These are phyloP conservation scores for Eupithecia abbreviata DNA, from an alignment of 2,888 invertebrate genomes.

Conservation along the genomic window DNA sequence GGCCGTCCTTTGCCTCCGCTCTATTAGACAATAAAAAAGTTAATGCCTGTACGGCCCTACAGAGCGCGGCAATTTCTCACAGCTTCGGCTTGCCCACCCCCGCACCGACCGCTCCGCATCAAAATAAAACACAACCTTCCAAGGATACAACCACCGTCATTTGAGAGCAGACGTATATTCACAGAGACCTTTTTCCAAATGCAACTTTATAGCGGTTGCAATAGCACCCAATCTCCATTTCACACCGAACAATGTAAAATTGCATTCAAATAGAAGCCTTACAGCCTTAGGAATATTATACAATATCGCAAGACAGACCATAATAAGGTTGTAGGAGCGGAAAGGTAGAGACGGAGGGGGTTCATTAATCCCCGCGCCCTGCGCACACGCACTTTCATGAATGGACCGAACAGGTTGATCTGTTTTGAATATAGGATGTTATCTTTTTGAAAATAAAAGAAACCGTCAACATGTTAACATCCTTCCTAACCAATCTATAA, in stretches of 20 bases:
- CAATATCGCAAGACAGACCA: slow-evolving; percentile 46
- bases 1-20: slow-evolving; percentile 75
- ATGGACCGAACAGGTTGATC: slow-evolving; percentile 83
- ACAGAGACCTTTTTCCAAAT: slow-evolving; percentile 50
- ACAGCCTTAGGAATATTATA: slow-evolving; percentile 48
- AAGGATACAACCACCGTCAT: slow-evolving; percentile 82
- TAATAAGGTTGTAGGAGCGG: slow-evolving; percentile 64
- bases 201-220: slow-evolving; percentile 48
- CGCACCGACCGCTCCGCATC: slow-evolving; percentile 54
- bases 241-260: slow-evolving; percentile 28
- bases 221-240: slow-evolving; percentile 17
- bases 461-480: slow-evolving; percentile 33
- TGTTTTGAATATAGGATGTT: slow-evolving; percentile 72
- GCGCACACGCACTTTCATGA: slow-evolving; percentile 84
- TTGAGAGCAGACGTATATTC: slow-evolving; percentile 64
- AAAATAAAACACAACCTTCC: slow-evolving; percentile 82
- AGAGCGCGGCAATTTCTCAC: slow-evolving; percentile 79
- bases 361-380: slow-evolving; percentile 84
- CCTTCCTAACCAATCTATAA: slow-evolving; percentile 6
- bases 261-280: slow-evolving; percentile 50
- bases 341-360: slow-evolving; percentile 68
- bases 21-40: slow-evolving; percentile 82
- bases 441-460: slow-evolving; percentile 40
- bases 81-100: slow-evolving; percentile 59
- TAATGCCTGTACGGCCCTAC: slow-evolving; percentile 74